Percentiles rank a stretch among this genome's conserved stretches.
These are phyloP conservation scores for Catocala sponsa DNA, from an alignment of 2,888 invertebrate genomes.

Conservation along the genomic window DNA sequence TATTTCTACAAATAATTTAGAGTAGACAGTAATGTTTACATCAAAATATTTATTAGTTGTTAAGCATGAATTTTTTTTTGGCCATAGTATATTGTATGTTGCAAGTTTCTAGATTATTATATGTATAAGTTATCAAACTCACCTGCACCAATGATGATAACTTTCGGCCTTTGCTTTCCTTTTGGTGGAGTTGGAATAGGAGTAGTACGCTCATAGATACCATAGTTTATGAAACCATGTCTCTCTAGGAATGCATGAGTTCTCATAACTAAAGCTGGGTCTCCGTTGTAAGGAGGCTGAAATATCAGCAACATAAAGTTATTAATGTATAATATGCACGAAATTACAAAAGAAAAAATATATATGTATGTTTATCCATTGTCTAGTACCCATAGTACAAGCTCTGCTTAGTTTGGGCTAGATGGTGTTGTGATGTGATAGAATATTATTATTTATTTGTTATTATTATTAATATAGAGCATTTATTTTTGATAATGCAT, in stretches of 20 bases:
- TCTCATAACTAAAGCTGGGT: conserved; percentile 93
- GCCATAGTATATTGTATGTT: no score
- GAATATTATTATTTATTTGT: no score
- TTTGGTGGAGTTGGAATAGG: conserved; percentile 88
- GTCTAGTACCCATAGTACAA: no score
- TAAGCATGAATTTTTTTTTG: no score
- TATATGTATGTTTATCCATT: no score
- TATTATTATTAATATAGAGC: not conserved
- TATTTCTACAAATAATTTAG: no score
- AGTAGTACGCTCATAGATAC: conserved; percentile 96
- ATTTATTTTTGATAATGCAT: not conserved
- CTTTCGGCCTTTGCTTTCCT: conserved; percentile 90
- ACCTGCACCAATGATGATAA: conserved; percentile 91
- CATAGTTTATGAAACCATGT: conserved; percentile 99
- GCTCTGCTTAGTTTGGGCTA: no score
- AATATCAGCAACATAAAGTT: conserved; percentile 1
- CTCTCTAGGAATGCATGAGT: conserved; percentile 97
- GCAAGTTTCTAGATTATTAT: not conserved
- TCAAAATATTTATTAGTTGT: no score
- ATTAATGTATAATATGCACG: no score
- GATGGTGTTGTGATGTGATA: no score
- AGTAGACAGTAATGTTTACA: no score
- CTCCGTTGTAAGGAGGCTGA: conserved; percentile 94
- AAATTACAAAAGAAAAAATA: no score
- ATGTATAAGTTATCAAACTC: conserved; percentile 15